These are phyloP conservation scores for Gibbula magus DNA, from an alignment of 2,888 invertebrate genomes.

Conservation along the genomic window DNA sequence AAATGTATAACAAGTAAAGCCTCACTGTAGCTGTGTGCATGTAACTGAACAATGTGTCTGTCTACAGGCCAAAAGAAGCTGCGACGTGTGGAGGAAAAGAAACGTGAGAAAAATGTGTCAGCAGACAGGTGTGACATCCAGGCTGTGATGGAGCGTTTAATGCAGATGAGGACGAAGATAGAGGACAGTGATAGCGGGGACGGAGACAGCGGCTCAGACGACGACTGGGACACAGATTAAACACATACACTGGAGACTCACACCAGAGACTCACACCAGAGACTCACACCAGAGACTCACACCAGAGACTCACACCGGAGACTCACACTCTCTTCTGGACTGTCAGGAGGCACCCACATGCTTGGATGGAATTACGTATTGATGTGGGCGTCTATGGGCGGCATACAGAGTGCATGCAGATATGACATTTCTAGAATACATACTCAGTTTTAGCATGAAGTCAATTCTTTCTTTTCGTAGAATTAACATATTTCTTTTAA, in stretches of 20 bases:
- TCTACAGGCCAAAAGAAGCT: constrained; percentile 86
- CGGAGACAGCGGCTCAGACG: constrained; percentile 76
- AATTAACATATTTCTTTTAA: no score
- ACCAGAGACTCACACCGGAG: no score
- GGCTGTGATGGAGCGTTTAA: constrained; percentile 86
- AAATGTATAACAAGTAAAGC: neutral
- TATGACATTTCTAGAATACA: no score
- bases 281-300: no score
- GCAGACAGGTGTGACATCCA: constrained; percentile 85
- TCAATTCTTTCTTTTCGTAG: no score
- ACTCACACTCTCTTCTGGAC: neutral
- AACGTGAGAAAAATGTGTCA: constrained; percentile 78
- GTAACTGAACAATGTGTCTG: neutral
- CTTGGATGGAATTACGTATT: constrained; percentile 28
- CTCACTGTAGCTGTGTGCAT: neutral
- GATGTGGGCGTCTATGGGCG: no score
- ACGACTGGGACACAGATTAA: constrained; percentile 45
- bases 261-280: no score
- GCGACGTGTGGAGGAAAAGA: constrained; percentile 88
- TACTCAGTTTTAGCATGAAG: no score
- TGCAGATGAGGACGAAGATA: constrained; percentile 85
- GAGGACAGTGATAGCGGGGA: constrained; percentile 85
- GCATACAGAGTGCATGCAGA: no score
- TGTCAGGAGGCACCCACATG: neutral
- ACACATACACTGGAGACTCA: no score